Conservation (phyloP, 2,113 vertebrate genomes). For the Oxygymnocypris stewartii region DNA sequence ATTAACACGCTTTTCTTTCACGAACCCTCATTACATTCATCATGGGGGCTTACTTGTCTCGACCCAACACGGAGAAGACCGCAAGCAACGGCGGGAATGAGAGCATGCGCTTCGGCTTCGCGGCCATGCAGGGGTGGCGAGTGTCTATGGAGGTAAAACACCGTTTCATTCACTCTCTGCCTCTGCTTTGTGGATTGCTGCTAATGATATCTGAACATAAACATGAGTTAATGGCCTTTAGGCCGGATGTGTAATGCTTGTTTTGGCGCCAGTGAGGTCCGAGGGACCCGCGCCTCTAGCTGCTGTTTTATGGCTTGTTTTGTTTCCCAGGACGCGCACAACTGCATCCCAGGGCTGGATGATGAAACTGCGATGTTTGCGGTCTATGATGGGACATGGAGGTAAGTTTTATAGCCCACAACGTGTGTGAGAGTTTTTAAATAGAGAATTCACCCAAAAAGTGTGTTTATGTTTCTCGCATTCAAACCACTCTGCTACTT, state of each 20-base stretch:
- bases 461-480: neutral
- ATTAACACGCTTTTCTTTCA: neutral
- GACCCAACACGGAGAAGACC: constrained; percentile 91
- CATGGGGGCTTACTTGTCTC: constrained; percentile 97
- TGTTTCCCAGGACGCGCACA: constrained; percentile 91
- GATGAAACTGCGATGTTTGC: constrained; percentile 96
- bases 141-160: constrained; percentile 97
- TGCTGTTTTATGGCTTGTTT: neutral
- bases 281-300: neutral
- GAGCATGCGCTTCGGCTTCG: constrained; percentile 86
- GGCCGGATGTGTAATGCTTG: neutral
- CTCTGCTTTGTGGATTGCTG: neutral
- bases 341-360: constrained; percentile 94
- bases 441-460: neutral
- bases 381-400: constrained; percentile 97
- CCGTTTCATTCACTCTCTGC: neutral
- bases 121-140: constrained; percentile 98
- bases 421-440: neutral
- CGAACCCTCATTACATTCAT: constrained; percentile 35
- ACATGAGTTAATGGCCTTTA: too few relatives aligned
- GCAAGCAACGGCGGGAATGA: constrained; percentile 84
- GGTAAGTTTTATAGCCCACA: constrained; percentile 74
- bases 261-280: constrained; percentile 42
- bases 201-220: neutral
- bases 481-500: neutral